These are phyloP conservation scores for Ceriagrion tenellum DNA, from an alignment of 2,888 invertebrate species.

Conservation along the genomic window DNA sequence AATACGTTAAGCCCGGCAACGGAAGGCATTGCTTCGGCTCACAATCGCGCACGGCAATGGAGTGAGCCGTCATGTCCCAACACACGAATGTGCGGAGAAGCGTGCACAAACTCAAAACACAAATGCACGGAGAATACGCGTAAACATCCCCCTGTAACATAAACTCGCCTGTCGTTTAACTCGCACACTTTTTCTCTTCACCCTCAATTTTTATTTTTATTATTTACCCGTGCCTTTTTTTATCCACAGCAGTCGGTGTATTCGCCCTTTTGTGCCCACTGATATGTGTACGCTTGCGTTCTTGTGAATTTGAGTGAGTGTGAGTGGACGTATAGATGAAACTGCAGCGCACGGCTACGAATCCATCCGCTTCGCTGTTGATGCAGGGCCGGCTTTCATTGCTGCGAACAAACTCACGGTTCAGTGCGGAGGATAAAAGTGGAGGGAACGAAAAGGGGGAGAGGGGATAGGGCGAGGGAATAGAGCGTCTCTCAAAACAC, in stretches of 20 bases:
- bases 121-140: background rate
- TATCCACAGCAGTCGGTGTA: background rate
- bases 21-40: background rate
- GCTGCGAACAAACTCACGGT: constrained; percentile 6
- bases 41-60: background rate
- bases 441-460: background rate
- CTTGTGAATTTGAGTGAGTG: background rate
- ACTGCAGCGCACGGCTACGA: background rate
- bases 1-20: background rate
- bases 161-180: constrained; percentile 18
- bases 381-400: constrained; percentile 19
- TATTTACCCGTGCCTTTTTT: background rate
- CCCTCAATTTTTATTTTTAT: background rate
- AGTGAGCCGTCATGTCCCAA: background rate
- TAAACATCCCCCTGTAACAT: background rate
- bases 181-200: background rate
- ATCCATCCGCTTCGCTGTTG: constrained; percentile 16
- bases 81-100: background rate
- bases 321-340: background rate
- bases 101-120: background rate
- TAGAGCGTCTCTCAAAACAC: background rate
- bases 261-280: background rate
- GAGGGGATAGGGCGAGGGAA: too few relatives aligned
- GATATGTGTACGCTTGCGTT: background rate
- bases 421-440: constrained; percentile 31